phyloP scores from a whole-genome alignment of 2,797 vertebrate genomes.

The Lophotriccus pileatus region DNA sequence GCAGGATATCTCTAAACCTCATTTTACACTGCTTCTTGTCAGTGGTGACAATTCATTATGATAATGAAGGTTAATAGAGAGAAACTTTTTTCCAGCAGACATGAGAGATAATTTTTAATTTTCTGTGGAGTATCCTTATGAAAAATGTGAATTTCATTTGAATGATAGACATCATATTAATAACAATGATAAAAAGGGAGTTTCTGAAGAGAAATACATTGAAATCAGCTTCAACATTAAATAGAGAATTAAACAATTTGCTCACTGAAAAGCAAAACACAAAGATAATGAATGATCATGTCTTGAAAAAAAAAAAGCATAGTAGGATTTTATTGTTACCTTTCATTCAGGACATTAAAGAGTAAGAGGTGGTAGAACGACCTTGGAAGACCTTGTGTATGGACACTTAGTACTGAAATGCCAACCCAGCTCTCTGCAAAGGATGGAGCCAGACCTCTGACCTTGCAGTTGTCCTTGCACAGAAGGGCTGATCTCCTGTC shows the following conservation, averaged over 20 bases:
- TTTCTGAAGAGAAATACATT: not conserved
- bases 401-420: not conserved
- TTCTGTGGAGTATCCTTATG: not conserved
- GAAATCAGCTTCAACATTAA: not conserved
- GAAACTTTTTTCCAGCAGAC: not conserved
- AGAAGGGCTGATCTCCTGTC: not conserved
- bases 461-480: not conserved
- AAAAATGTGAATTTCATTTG: not conserved
- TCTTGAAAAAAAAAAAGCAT: not conserved
- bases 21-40: not conserved
- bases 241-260: not conserved
- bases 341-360: not conserved
- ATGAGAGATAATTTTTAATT: not conserved
- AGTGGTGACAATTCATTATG: conserved; percentile 33
- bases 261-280: not conserved
- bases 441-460: not conserved
- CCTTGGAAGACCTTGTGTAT: not conserved
- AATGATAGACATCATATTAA: not conserved
- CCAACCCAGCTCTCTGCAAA: not conserved
- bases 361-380: not conserved
- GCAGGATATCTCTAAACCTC: conserved; percentile 36
- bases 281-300: not conserved
- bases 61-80: conserved; percentile 11
- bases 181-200: not conserved
- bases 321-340: not conserved